These are phyloP conservation scores for Trichonephila clavipes DNA, from an alignment of 1,140 invertebrate species.

Conservation along the genomic window DNA sequence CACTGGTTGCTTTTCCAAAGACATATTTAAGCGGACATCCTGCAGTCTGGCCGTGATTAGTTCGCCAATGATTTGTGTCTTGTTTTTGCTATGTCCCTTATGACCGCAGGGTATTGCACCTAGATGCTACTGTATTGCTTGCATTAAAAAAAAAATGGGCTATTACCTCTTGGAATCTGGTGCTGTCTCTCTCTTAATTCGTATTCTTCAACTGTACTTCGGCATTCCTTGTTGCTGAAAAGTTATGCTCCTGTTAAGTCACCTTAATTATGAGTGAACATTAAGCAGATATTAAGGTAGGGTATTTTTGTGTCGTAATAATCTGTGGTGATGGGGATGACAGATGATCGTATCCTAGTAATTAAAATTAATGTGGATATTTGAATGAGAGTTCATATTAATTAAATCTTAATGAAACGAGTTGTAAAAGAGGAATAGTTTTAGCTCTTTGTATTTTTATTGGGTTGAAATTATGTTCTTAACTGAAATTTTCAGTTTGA, in stretches of 20 bases:
- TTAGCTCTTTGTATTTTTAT: no score
- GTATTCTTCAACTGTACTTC: background rate
- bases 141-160: background rate
- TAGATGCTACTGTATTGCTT: background rate
- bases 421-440: no score
- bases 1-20: background rate
- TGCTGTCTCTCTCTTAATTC: background rate
- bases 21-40: slow-evolving; percentile 7
- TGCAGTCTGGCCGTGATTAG: background rate
- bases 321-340: no score
- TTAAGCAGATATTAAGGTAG: background rate
- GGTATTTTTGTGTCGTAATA: background rate
- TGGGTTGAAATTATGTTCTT: no score
- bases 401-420: no score
- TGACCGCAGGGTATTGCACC: slow-evolving; percentile 1
- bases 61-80: slow-evolving; percentile 11
- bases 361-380: background rate
- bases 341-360: background rate
- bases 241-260: background rate
- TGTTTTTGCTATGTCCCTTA: slow-evolving; percentile 7
- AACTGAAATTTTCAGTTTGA: no score
- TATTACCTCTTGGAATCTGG: background rate
- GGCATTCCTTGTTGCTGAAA: background rate
- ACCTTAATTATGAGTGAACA: background rate
- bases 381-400: no score